A percentile compares a stretch with the other conserved stretches of the same genome.
Evolutionary conservation across 1,140 invertebrate genomes (phyloP).

Genomic region (Pogonomyrmex barbatus): DNA sequence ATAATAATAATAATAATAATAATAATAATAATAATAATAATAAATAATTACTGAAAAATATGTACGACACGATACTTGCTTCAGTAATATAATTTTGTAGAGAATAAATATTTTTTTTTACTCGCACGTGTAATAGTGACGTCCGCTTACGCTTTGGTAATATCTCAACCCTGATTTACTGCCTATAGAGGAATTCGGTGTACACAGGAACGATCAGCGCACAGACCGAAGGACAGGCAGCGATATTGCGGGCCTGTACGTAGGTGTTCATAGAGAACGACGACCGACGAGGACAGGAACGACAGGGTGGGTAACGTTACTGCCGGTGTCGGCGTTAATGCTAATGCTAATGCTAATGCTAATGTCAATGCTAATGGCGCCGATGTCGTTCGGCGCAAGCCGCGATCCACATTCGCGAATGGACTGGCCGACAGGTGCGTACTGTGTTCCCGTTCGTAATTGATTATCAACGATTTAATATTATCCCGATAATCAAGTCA

Average conservation of each 20-base stretch:
- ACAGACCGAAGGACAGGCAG: slow-evolving; percentile 47
- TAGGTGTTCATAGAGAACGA: slow-evolving; percentile 66
- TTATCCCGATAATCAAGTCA: slow-evolving; percentile 73
- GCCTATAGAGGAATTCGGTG: slow-evolving; percentile 23
- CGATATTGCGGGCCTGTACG: slow-evolving; percentile 55
- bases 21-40: no score
- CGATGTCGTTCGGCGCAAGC: slow-evolving; percentile 68
- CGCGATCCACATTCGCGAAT: slow-evolving; percentile 71
- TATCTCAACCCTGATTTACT: slow-evolving; percentile 19
- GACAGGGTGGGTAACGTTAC: slow-evolving; percentile 69
- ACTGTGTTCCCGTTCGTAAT: slow-evolving; percentile 69
- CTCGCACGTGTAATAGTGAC: neutral
- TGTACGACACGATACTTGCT: neutral
- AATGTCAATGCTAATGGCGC: slow-evolving; percentile 79
- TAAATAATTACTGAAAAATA: no score
- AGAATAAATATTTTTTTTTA: neutral
- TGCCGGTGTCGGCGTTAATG: slow-evolving; percentile 76
- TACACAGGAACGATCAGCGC: slow-evolving; percentile 46
- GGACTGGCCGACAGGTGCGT: slow-evolving; percentile 67
- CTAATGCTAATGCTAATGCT: slow-evolving; percentile 81
- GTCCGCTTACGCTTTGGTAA: neutral
- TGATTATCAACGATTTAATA: slow-evolving; percentile 80
- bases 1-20: no score
- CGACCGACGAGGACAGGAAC: slow-evolving; percentile 36
- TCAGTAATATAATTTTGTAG: neutral